Evolutionary conservation across 2,113 vertebrate genomes (phyloP).

Genomic region (Strix aluco): DNA sequence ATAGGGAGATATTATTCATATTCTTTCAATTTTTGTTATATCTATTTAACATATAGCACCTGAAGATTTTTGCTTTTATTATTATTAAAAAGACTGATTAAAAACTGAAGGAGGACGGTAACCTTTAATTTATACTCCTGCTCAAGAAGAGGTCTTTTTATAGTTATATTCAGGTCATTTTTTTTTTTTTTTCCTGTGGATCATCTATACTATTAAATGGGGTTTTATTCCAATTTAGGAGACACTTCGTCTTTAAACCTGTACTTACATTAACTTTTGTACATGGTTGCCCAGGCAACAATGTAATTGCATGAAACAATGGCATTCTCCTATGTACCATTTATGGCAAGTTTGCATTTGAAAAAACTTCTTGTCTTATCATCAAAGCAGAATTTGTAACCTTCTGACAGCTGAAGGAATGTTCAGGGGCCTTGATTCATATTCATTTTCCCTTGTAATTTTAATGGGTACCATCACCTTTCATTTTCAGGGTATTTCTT

Average conservation of each 20-base stretch:
- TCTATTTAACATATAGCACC: background rate
- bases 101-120: constrained; percentile 56
- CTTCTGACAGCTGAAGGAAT: constrained; percentile 67
- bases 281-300: constrained; percentile 76
- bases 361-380: constrained; percentile 65
- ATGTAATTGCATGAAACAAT: constrained; percentile 77
- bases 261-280: constrained; percentile 75
- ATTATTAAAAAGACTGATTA: constrained; percentile 6
- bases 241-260: constrained; percentile 72
- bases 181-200: constrained; percentile 12
- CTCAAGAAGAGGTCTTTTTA: constrained; percentile 54
- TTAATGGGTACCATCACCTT: constrained; percentile 61
- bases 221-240: constrained; percentile 64
- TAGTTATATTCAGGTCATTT: constrained; percentile 40
- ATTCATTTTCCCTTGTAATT: constrained; percentile 65
- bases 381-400: constrained; percentile 69
- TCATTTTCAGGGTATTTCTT: constrained; percentile 53
- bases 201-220: constrained; percentile 48
- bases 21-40: background rate
- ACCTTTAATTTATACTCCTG: constrained; percentile 62
- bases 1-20: background rate
- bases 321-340: constrained; percentile 69
- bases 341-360: constrained; percentile 66
- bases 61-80: constrained; percentile 33
- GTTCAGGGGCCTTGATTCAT: constrained; percentile 60